A percentile compares a stretch with the other conserved stretches of the same genome.
Conservation (phyloP, 2,797 vertebrate species). For the Coilia nasus region DNA sequence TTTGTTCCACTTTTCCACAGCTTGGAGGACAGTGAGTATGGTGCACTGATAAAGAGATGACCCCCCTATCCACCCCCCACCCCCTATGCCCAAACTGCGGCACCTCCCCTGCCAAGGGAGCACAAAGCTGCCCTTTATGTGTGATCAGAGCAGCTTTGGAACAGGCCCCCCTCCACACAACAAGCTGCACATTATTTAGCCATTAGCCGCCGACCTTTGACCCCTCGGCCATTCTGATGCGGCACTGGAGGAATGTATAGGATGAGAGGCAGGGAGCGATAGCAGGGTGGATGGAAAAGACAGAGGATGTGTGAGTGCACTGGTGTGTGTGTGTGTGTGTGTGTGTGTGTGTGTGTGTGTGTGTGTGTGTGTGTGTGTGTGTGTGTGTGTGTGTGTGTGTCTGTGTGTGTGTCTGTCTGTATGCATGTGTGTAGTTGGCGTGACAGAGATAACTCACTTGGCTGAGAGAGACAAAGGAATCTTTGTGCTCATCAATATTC, state of each 20-base stretch:
- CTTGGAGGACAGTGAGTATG: conserved; percentile 3
- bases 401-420: neutral
- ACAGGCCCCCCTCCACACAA: neutral
- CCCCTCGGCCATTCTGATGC: neutral
- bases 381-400: neutral
- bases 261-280: conserved; percentile 8
- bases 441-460: conserved; percentile 21
- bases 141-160: neutral
- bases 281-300: neutral
- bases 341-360: conserved; percentile 17
- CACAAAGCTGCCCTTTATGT: conserved; percentile 20
- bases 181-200: conserved; percentile 23
- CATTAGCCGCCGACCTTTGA: neutral
- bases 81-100: neutral
- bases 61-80: neutral
- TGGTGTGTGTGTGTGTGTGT: neutral
- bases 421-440: neutral
- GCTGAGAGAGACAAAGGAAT: conserved; percentile 1
- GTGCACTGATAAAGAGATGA: neutral
- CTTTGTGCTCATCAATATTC: conserved; percentile 10
- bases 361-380: neutral
- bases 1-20: conserved; percentile 17
- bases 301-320: neutral
- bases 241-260: conserved; percentile 9
- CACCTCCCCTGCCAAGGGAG: neutral